Base-by-base conservation (phyloP, 2,797 vertebrate genomes). In the Cygnus olor region DNA sequence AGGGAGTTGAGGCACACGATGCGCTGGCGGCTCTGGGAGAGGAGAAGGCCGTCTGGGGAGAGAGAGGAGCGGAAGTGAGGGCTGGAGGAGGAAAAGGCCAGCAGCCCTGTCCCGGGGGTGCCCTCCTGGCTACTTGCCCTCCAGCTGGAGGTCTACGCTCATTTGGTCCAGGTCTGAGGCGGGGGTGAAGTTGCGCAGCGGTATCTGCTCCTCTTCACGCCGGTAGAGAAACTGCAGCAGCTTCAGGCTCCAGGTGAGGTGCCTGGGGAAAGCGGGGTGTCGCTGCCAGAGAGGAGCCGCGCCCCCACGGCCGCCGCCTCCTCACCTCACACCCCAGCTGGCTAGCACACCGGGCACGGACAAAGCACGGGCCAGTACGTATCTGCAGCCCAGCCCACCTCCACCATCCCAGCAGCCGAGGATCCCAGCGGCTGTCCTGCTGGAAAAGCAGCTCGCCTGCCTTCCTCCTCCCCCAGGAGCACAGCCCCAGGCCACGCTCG, bases 181-280 rank as follows among this genome's bases (percentile, higher is more conserved):
- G 60, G 98, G 98, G 4, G 98, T 99, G 97, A 99, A 99, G 96
- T 98, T 98, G 96, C 98, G 98, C 70, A 99, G 97, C 0, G 98
- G 98, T 90, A 98, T 98, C 94, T 99, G 99, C 83, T 99, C 98
- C 45, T 98, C 97, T 36, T 99, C 99, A 36, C 98, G 98, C 84
- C 97, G 97, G 58, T 99, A 99, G 10, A 97, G 94, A 70, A 99
- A 97, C 90, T 98, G 98, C 78, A 99, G 95, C 90, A 98, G 98
- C 97, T 99, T 99, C 92, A 99, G 97, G 20, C 99, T 99, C 99
- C 99, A 99, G 95, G 99, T 99, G 95, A 99, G 97, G 96, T 99
- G 99, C 96, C 99, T 99, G 96, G 34, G n/a, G 83, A 42, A 68
- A 61, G 42, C 57, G 92, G 40, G n/a, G 69, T 79, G 82, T 22